These are phyloP conservation scores for Acrobasis repandana DNA, from an alignment of 2,888 invertebrate species.

Conservation along the genomic window DNA sequence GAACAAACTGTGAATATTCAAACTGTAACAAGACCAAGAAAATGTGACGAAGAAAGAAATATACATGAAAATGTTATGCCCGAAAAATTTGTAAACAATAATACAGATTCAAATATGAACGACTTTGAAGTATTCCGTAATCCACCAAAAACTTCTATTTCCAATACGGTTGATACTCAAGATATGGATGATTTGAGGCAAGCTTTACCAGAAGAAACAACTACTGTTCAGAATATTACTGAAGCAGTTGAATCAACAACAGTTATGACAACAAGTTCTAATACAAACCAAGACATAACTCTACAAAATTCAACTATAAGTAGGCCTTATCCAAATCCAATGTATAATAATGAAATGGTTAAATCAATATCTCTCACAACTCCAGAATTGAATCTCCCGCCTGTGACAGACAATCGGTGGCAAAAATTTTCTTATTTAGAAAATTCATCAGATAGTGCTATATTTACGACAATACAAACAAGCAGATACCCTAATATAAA, in stretches of 20 bases:
- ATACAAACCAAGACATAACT: constrained; percentile 23
- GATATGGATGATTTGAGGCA: constrained; percentile 31
- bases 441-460: constrained; percentile 25
- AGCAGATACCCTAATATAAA: constrained; percentile 21
- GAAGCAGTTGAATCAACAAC: constrained; percentile 20
- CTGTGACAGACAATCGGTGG: constrained; percentile 40
- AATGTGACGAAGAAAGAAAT: constrained; percentile 38
- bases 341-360: constrained; percentile 38
- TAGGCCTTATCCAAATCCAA: constrained; percentile 39
- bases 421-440: constrained; percentile 44
- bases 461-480: constrained; percentile 3
- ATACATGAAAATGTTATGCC: constrained; percentile 34
- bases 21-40: constrained; percentile 37
- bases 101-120: constrained; percentile 14
- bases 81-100: constrained; percentile 28
- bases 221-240: constrained; percentile 23
- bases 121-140: constrained; percentile 36
- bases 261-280: constrained; percentile 19
- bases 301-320: background rate
- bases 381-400: constrained; percentile 33
- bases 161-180: background rate
- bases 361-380: constrained; percentile 37
- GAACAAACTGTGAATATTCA: constrained; percentile 46
- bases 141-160: constrained; percentile 3
- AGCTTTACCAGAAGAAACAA: constrained; percentile 28